These are phyloP conservation scores for Trichoplax adhaerens DNA, from an alignment of 37 sponge, comb jelly and placozoan species.

Conservation along the genomic window DNA sequence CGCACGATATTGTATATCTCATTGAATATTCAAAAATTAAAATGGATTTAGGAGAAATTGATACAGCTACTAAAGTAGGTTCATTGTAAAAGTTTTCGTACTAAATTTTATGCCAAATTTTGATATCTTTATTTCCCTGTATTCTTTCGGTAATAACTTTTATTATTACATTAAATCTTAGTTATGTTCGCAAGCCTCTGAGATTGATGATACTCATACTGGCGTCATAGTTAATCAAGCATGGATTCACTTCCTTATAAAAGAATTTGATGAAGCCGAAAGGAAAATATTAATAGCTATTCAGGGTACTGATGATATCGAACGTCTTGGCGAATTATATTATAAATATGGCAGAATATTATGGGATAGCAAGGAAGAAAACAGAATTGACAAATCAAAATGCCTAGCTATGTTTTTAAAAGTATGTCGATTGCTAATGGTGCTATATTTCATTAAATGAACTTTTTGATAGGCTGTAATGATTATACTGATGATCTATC, in stretches of 20 bases:
- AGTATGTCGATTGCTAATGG: neutral
- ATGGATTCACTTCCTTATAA: slow-evolving; percentile 4
- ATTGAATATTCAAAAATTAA: no score
- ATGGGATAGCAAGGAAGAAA: slow-evolving; percentile 10
- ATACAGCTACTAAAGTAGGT: no score
- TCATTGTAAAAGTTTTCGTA: no score
- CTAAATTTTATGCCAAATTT: no score
- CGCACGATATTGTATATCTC: no score
- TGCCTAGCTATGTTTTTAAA: slow-evolving; percentile 8
- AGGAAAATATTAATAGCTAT: neutral
- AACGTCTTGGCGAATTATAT: slow-evolving; percentile 7
- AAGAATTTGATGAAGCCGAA: slow-evolving; percentile 10
- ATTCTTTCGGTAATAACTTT: no score
- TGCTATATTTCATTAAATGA: neutral
- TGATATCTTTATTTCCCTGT: no score
- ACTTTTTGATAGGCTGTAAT: neutral
- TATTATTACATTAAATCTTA: no score
- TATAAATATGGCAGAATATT: slow-evolving; percentile 15
- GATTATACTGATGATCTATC: neutral
- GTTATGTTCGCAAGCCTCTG: no score
- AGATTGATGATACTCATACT: no score
- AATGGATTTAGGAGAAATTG: no score
- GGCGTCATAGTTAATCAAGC: slow-evolving; percentile 2
- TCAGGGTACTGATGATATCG: neutral
- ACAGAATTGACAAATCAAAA: neutral